phyloP scores from a whole-genome alignment of 2,797 vertebrate species.

The Phoebastria nigripes region DNA sequence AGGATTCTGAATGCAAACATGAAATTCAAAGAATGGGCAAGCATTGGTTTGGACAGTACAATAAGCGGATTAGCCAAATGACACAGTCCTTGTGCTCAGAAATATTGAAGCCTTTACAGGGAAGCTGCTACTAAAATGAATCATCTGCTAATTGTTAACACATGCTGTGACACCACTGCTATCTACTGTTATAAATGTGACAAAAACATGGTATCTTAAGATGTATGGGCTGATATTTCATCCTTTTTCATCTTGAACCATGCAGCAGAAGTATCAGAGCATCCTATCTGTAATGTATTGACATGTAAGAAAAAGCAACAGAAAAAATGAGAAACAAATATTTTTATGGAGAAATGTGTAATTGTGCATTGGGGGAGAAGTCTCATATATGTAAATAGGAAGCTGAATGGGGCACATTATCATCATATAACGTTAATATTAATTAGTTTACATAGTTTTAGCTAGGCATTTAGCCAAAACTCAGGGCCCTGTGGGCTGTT shows the following conservation, averaged over 20 bases:
- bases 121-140: conserved; percentile 31
- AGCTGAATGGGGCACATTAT: neutral
- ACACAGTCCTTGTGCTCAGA: conserved; percentile 23
- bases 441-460: neutral
- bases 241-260: neutral
- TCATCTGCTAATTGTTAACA: conserved; percentile 49
- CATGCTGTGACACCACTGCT: conserved; percentile 1
- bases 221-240: neutral
- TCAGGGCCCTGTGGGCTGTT: neutral
- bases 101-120: conserved; percentile 23
- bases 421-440: neutral
- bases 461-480: neutral
- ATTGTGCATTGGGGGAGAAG: neutral
- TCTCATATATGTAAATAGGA: neutral
- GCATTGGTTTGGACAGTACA: conserved; percentile 22
- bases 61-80: conserved; percentile 43
- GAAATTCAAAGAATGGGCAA: conserved; percentile 28
- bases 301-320: neutral
- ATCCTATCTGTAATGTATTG: neutral
- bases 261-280: neutral
- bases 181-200: conserved; percentile 10
- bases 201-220: neutral
- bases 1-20: conserved; percentile 36
- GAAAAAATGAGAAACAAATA: neutral
- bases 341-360: neutral